Evolutionary conservation across 92 coral and sea anemone genomes (phyloP), one percentile per base, ranked within the genome.

Genomic region (Nematostella vectensis): DNA sequence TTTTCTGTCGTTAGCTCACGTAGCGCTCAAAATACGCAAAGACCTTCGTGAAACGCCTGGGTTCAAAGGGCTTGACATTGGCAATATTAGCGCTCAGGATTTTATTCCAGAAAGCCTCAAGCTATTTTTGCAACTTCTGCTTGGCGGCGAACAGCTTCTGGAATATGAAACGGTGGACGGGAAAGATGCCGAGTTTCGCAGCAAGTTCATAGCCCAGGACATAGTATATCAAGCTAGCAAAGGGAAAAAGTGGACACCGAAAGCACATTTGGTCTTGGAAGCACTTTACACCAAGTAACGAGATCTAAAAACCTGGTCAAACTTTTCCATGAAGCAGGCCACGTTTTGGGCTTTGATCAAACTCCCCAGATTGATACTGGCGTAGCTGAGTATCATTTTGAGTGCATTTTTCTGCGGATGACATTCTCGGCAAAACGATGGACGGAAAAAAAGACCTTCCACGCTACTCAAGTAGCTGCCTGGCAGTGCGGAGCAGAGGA

Each of bases 391-490:
- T 67, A 29, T 57, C 33, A 19, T 12, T 31, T n/a, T n/a, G n/a
- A n/a, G n/a, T 50, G n/a, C 72, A 71, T n/a, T 54, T 71, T 33
- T 43, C 83, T 2, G 88, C 75, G 0, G 88, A 81, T 53, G 79
- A 70, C 36, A 81, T 75, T 9, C 30, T 37, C 2, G 70, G 70
- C 13, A 62, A 45, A 27, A 69, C 75, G 18, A 10, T 58, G 48
- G 78, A 75, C 48, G 79, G 82, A 11, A 63, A 75, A n/a, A 36
- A 63, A 81, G 42, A 75, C 83, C 0, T 81, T 80, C 29, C 71
- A 70, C 33, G 79, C 79, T 24, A 60, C 83, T 6, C 76, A 81
- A 19, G 26, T 59, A 2, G 83, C 88, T 17, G 79, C 72, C 3
- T 63, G 77, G 74, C 76, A 72, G 58, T 52, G 88, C 37, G 78